Conservation (phyloP, 1,140 invertebrate genomes). For the Neelides sp. region DNA sequence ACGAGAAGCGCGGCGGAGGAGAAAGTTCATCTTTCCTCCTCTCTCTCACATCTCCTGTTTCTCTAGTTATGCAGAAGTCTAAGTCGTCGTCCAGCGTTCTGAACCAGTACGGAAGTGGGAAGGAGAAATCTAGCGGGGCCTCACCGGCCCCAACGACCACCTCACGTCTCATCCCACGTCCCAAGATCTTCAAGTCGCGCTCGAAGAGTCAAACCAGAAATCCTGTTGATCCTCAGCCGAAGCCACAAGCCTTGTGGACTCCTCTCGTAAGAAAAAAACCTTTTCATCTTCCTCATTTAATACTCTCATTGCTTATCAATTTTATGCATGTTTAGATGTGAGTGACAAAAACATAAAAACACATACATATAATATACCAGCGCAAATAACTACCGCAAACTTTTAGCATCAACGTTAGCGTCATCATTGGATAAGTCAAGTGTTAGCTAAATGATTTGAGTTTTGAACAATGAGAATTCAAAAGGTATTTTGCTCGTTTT, state of each 20-base stretch:
- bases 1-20: not conserved
- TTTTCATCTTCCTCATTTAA: too few relatives aligned
- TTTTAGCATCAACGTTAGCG: too few relatives aligned
- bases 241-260: slow-evolving; percentile 19
- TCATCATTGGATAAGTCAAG: too few relatives aligned
- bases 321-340: too few relatives aligned
- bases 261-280: slow-evolving; percentile 18
- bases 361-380: too few relatives aligned
- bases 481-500: too few relatives aligned
- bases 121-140: slow-evolving; percentile 56
- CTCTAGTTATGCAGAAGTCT: slow-evolving; percentile 67
- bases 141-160: not conserved
- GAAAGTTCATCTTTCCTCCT: not conserved
- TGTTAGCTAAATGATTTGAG: too few relatives aligned
- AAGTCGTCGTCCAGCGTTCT: slow-evolving; percentile 73
- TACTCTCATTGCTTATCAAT: too few relatives aligned
- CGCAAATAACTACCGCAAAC: too few relatives aligned
- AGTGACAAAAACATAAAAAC: too few relatives aligned
- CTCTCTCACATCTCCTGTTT: slow-evolving; percentile 26
- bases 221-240: not conserved
- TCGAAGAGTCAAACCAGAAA: slow-evolving; percentile 17
- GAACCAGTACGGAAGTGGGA: slow-evolving; percentile 52
- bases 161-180: slow-evolving; percentile 22
- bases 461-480: too few relatives aligned
- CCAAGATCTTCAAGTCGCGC: slow-evolving; percentile 19